Conservation (phyloP, 2,113 vertebrate species). For the Thamnophis sirtalis region DNA sequence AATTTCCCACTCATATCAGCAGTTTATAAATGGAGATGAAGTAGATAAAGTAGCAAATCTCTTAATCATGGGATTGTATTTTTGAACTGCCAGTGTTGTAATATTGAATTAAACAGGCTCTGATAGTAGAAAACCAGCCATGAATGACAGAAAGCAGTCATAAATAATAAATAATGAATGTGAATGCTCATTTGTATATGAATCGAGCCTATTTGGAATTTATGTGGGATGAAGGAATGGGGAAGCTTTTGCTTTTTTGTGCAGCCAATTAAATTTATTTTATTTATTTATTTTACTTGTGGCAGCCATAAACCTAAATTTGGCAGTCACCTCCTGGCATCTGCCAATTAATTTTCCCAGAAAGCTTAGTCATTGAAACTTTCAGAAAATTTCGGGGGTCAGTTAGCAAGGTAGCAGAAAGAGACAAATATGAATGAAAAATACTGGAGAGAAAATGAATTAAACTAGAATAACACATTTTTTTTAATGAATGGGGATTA, state of each 20-base stretch:
- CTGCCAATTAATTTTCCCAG: background rate
- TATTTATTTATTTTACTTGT: background rate
- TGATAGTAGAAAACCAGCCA: background rate
- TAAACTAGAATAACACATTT: background rate
- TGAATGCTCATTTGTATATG: background rate
- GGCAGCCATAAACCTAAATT: background rate
- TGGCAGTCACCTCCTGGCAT: background rate
- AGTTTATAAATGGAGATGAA: background rate
- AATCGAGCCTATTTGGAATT: background rate
- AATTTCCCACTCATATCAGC: background rate
- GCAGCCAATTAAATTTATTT: background rate
- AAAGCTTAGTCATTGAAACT: background rate
- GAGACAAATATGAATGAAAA: background rate
- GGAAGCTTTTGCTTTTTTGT: background rate
- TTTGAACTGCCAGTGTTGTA: background rate
- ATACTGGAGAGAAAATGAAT: background rate
- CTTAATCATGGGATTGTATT: background rate
- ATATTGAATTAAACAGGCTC: background rate
- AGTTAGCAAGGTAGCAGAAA: background rate
- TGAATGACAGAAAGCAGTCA: background rate
- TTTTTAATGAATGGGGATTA: background rate
- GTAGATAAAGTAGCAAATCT: background rate
- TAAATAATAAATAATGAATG: background rate
- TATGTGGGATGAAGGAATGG: background rate
- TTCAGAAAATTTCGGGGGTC: background rate